phyloP scores from a whole-genome alignment of 2,888 invertebrate species.

The Chalcosyrphus nemorum region DNA sequence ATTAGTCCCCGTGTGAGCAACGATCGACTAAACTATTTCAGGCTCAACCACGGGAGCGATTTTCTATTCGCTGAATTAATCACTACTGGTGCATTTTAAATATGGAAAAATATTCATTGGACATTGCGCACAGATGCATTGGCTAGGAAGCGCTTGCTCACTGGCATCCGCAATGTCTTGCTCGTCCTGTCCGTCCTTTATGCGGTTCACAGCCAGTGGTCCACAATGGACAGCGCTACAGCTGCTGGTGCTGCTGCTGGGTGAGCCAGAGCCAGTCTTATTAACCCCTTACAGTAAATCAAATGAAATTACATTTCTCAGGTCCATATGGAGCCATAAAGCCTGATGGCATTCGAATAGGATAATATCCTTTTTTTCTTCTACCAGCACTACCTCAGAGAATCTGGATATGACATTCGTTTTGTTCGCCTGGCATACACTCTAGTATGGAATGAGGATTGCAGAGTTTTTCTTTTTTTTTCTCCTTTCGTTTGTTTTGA shows the following conservation, averaged over 20 bases:
- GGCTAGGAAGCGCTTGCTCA: constrained; percentile 34
- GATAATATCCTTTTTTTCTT: constrained; percentile 66
- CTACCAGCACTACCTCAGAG: constrained; percentile 4
- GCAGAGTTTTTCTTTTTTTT: constrained; percentile 28
- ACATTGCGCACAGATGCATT: constrained; percentile 61
- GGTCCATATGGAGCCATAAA: constrained; percentile 72
- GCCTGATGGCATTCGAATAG: constrained; percentile 70
- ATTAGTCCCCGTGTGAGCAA: constrained; percentile 42
- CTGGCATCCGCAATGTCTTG: constrained; percentile 34
- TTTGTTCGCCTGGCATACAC: constrained; percentile 32
- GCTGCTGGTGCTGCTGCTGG: constrained; percentile 57
- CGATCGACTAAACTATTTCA: constrained; percentile 50
- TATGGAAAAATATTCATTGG: constrained; percentile 72
- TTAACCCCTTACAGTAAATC: constrained; percentile 73
- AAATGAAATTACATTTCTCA: constrained; percentile 72
- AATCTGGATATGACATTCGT: constrained; percentile 67
- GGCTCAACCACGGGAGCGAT: constrained; percentile 55
- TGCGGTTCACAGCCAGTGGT: constrained; percentile 70
- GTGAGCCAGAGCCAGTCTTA: constrained; percentile 70
- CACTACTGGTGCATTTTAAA: constrained; percentile 67
- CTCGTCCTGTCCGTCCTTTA: constrained; percentile 45
- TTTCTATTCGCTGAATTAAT: constrained; percentile 70
- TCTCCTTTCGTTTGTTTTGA: constrained; percentile 68
- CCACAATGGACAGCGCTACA: constrained; percentile 42
- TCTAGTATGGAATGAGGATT: constrained; percentile 38